These are phyloP conservation scores for Parauchenoglanis ngamensis DNA, from an alignment of 2,797 vertebrate species.

Conservation along the genomic window DNA sequence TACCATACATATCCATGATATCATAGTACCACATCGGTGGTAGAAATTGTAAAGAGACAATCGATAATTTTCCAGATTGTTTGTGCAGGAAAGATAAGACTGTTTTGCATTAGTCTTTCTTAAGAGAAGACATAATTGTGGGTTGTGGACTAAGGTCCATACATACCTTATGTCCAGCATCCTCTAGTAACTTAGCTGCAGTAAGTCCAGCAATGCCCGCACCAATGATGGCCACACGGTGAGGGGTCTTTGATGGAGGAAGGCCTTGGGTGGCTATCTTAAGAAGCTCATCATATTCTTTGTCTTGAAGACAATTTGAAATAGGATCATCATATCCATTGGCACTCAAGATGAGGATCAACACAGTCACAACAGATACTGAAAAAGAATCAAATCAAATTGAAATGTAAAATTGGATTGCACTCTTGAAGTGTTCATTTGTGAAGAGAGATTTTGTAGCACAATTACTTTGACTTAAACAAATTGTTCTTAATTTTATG, in stretches of 20 bases:
- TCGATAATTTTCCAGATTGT: neutral
- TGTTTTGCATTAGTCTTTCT: neutral
- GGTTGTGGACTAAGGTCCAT: neutral
- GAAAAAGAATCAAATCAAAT: neutral
- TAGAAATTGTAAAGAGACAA: neutral
- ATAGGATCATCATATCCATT: slow-evolving; percentile 68
- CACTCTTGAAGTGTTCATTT: neutral
- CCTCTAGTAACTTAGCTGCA: slow-evolving; percentile 76
- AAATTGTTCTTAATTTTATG: neutral
- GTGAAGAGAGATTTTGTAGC: neutral
- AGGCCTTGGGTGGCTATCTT: slow-evolving; percentile 75
- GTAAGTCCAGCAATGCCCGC: slow-evolving; percentile 78
- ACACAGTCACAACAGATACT: slow-evolving; percentile 67
- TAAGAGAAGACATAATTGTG: neutral
- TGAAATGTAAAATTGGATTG: neutral
- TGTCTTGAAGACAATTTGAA: slow-evolving; percentile 75
- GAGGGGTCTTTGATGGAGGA: slow-evolving; percentile 66
- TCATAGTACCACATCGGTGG: neutral
- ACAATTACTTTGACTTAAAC: neutral
- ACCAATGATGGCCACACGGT: slow-evolving; percentile 70
- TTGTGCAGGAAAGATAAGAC: neutral
- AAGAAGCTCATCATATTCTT: slow-evolving; percentile 79
- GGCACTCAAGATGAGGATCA: slow-evolving; percentile 62
- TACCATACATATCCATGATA: too few species aligned
- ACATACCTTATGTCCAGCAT: slow-evolving; percentile 76